Evolutionary conservation across 2,797 vertebrate species (phyloP), one percentile per base, ranked within the genome.

Genomic region (Bucorvus abyssinicus): DNA sequence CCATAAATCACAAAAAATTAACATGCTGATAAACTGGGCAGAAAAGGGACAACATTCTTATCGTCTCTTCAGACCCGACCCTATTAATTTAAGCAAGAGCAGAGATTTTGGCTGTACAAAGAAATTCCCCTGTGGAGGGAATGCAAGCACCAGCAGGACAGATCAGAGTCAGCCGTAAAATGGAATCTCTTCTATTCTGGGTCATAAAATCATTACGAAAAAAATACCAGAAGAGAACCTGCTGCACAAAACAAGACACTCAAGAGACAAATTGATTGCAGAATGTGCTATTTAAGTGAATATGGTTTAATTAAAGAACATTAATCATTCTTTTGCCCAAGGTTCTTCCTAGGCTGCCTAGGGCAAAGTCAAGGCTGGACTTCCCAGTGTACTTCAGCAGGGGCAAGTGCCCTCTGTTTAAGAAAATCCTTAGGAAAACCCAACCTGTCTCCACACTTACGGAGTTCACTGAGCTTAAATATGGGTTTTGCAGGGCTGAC

Each of bases 121-220:
- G 85, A 73, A 18, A 86, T 83, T 85, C 92, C 87, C 87, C 85
- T 64, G 73, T 0, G 12, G 84, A 90, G 64, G 42, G 77, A 89
- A 94, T 80, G 86, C 87, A 95, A 89, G 84, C n/a, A 30, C 8
- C 60, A 82, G 78, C 52, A 91, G 71, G 63, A 93, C 42, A 90
- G 84, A 94, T 95, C 93, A 92, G 64, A 92, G 84, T 53, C 87
- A 91, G 61, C 61, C 0, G 0, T 76, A 93, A 89, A 97, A 94
- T 11, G 19, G 60, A 81, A 89, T 69, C 60, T 82, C 59, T 47
- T 85, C 5, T 94, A 97, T 97, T 96, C 93, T 97, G 82, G 95
- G 96, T 96, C 90, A 95, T 47, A 91, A 94, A 94, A 94, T 74
- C 44, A 79, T 73, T 81, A 36, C 34, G 40, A 38, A 64, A 45